A percentile compares a stretch with the other conserved stretches of the same genome.
phyloP scores from a whole-genome alignment of 2,113 vertebrate species.

The Oostethus manadensis region DNA sequence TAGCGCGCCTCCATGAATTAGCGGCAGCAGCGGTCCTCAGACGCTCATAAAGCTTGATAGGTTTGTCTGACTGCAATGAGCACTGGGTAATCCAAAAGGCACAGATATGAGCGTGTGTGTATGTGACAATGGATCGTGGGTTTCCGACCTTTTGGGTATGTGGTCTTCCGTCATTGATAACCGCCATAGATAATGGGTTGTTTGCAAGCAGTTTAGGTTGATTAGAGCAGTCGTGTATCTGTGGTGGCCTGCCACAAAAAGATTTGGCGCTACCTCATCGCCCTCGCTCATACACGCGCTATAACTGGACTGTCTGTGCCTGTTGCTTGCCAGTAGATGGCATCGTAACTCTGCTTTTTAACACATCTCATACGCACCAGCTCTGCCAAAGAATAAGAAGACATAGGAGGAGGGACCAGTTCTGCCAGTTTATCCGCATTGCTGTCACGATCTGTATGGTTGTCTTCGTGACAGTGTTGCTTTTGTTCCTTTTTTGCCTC shows the following conservation, averaged over 20 bases:
- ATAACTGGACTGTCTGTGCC: no score
- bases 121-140: slow-evolving; percentile 2
- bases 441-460: no score
- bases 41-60: slow-evolving; percentile 49
- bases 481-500: no score
- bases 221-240: not conserved
- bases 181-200: slow-evolving; percentile 5
- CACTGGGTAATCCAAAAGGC: slow-evolving; percentile 24
- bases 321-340: no score
- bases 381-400: not conserved
- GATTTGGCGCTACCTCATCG: not conserved
- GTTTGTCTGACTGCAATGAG: slow-evolving; percentile 51
- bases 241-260: not conserved
- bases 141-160: slow-evolving; percentile 18
- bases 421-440: no score
- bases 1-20: slow-evolving; percentile 40
- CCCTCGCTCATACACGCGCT: no score
- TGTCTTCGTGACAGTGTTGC: no score
- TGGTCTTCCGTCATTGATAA: slow-evolving; percentile 26
- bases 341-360: no score
- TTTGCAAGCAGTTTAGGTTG: slow-evolving; percentile 9
- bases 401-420: no score
- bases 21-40: slow-evolving; percentile 18
- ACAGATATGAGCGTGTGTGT: slow-evolving; percentile 5
- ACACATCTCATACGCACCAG: no score